Conservation (phyloP, 2,113 vertebrate genomes). For the Microcebus griseorufus region DNA sequence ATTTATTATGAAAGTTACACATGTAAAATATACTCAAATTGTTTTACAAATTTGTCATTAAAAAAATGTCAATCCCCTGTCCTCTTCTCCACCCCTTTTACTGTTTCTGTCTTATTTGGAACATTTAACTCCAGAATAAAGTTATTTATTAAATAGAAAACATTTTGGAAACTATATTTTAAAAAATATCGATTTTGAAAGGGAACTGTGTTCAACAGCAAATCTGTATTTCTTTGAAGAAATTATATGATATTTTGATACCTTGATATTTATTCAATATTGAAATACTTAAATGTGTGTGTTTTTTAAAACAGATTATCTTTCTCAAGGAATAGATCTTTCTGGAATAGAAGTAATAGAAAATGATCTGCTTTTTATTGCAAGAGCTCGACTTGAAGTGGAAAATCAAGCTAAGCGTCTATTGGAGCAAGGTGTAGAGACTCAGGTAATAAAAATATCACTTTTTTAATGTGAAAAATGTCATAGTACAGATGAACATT, state of each 20-base stretch:
- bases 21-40: not conserved
- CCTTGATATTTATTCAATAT: not conserved
- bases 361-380: constrained; percentile 96
- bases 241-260: not conserved
- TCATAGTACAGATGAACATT: not conserved
- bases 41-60: not conserved
- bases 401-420: constrained; percentile 98
- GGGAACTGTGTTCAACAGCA: not conserved
- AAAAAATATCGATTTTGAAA: not conserved
- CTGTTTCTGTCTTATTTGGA: not conserved
- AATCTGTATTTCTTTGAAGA: not conserved
- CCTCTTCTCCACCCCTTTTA: not conserved
- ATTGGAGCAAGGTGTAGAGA: constrained; percentile 97
- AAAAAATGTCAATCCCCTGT: not conserved
- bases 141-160: constrained; percentile 29
- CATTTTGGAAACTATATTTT: not conserved
- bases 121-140: not conserved
- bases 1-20: not conserved
- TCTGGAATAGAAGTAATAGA: constrained; percentile 98
- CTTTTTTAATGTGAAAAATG: constrained; percentile 36
- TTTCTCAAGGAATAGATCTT: constrained; percentile 97
- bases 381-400: constrained; percentile 96
- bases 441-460: constrained; percentile 89
- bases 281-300: constrained; percentile 53
- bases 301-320: constrained; percentile 90